phyloP scores from a whole-genome alignment of 2,888 invertebrate species.

The Drosophila robusta region DNA sequence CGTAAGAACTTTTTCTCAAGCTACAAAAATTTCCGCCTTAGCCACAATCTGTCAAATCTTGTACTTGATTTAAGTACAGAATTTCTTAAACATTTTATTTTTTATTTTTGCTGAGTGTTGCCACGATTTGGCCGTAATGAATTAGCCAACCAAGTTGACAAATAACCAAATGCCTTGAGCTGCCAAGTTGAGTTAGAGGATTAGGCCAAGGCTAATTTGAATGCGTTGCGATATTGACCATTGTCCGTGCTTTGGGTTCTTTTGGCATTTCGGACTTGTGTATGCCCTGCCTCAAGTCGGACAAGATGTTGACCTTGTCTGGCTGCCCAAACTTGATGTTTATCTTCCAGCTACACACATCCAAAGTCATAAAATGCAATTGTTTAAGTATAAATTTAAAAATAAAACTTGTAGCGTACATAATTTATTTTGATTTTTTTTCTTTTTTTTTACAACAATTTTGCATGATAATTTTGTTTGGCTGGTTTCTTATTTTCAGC shows the following conservation, averaged over 20 bases:
- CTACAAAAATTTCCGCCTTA: background rate
- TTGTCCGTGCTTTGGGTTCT: background rate
- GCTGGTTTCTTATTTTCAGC: constrained; percentile 16
- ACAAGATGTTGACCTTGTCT: constrained; percentile 24
- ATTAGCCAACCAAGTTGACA: constrained; percentile 9
- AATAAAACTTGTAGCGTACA: constrained; percentile 34
- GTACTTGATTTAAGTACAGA: background rate
- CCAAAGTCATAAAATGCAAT: constrained; percentile 26
- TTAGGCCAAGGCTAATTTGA: constrained; percentile 4
- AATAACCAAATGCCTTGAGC: background rate
- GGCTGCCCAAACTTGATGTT: constrained; percentile 12
- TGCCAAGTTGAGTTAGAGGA: constrained; percentile 20
- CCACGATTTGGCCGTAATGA: background rate
- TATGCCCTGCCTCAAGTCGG: constrained; percentile 1
- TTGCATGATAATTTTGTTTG: constrained; percentile 23
- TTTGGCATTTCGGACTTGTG: constrained; percentile 6
- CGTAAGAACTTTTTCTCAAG: too few relatives aligned
- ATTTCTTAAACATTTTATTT: too few relatives aligned
- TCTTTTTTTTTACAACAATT: constrained; percentile 10
- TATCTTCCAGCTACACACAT: constrained; percentile 16
- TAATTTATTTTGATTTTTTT: constrained; percentile 4
- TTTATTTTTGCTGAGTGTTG: background rate
- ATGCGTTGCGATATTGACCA: background rate
- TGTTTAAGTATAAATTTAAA: constrained; percentile 32
- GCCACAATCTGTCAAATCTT: too few relatives aligned